These are phyloP conservation scores for Sitta europaea DNA, from an alignment of 2,113 vertebrate genomes.

Conservation along the genomic window DNA sequence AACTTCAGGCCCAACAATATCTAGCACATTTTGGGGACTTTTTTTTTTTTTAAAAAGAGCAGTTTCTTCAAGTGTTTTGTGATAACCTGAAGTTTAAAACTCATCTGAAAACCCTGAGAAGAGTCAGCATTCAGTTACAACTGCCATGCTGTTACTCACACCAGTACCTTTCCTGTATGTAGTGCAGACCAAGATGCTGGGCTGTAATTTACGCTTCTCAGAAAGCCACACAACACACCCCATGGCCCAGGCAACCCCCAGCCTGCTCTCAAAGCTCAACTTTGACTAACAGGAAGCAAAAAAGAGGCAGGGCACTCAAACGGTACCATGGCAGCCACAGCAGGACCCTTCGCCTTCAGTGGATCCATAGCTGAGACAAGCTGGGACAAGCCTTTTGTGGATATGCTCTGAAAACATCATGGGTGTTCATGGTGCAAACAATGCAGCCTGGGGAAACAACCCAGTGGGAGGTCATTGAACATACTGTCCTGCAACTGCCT, in stretches of 20 bases:
- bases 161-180: rapidly evolving
- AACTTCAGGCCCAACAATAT: background rate
- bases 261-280: background rate
- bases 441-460: background rate
- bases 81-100: background rate
- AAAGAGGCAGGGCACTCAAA: background rate
- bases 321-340: background rate
- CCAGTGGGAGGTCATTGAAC: background rate
- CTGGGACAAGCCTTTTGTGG: background rate
- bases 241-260: rapidly evolving
- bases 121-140: background rate
- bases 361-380: background rate
- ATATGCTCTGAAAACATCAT: rapidly evolving
- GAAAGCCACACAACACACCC: background rate
- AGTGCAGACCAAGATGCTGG: background rate
- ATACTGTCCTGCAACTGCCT: background rate
- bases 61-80: background rate
- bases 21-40: background rate
- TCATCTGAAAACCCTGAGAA: background rate
- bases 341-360: background rate
- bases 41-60: no score
- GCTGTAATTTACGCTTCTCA: background rate
- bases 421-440: background rate
- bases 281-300: background rate
- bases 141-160: background rate